These are phyloP conservation scores for Elanus axillaris DNA, from an alignment of 2,113 vertebrate genomes.

Conservation along the genomic window DNA sequence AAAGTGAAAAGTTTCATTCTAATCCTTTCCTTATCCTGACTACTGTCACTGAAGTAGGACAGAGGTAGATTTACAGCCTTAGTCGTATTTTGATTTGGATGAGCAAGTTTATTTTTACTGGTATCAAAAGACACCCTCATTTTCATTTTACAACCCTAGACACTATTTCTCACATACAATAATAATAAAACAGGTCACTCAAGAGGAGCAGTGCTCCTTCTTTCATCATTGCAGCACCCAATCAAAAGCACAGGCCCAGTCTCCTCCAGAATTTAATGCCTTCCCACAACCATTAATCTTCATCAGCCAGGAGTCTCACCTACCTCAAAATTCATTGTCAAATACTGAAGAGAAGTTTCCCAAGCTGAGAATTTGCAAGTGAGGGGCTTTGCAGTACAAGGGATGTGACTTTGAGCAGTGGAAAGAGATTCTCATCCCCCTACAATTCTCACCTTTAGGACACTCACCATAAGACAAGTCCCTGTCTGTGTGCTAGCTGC, in stretches of 20 bases:
- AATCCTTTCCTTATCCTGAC: neutral
- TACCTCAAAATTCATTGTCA: neutral
- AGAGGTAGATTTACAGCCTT: neutral
- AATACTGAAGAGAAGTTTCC: neutral
- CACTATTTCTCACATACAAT: neutral
- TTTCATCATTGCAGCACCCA: neutral
- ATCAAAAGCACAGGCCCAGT: neutral
- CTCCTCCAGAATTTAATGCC: neutral
- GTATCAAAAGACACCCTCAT: neutral
- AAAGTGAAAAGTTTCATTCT: neutral
- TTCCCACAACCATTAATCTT: neutral
- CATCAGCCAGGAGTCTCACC: neutral
- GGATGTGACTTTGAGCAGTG: neutral
- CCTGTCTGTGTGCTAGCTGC: constrained; percentile 92
- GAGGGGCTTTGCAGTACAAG: neutral
- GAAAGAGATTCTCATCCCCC: neutral
- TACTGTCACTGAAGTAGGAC: neutral
- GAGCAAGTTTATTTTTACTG: neutral
- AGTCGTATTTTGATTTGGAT: neutral
- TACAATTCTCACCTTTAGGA: neutral
- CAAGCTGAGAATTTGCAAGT: neutral
- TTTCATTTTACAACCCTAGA: neutral
- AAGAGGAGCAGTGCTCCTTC: neutral
- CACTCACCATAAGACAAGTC: constrained; percentile 92
- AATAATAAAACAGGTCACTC: neutral